Conservation (phyloP, 1,140 invertebrate genomes). For the Aphelinus atriplicis region DNA sequence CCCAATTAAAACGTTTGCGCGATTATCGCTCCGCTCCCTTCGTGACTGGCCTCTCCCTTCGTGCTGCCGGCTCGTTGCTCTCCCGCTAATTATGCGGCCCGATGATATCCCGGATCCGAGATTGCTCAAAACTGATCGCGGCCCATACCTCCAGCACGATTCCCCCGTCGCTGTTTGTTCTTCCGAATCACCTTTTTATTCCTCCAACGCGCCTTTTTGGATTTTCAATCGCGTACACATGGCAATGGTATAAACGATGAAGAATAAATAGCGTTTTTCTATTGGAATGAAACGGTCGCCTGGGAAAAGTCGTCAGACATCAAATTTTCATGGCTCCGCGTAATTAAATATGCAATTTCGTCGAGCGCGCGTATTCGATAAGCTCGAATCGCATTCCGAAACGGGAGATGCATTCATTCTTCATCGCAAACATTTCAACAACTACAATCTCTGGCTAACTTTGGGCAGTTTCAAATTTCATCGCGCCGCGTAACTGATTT, state of each 20-base stretch:
- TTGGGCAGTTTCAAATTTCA: too few relatives aligned
- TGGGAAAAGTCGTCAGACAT: background rate
- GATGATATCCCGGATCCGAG: slow-evolving; percentile 2
- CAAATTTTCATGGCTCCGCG: too few relatives aligned
- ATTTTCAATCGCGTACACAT: background rate
- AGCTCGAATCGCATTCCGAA: too few relatives aligned
- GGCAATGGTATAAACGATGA: background rate
- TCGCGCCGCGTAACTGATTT: background rate
- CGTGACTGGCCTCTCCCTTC: background rate
- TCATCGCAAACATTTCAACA: too few relatives aligned
- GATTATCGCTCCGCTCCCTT: background rate
- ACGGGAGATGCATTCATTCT: too few relatives aligned
- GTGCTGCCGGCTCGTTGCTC: background rate
- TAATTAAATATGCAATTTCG: too few relatives aligned
- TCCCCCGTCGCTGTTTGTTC: too few relatives aligned
- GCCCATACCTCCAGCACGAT: too few relatives aligned
- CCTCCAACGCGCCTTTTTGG: background rate
- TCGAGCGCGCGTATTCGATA: too few relatives aligned
- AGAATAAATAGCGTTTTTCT: too few relatives aligned
- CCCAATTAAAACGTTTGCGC: too few relatives aligned
- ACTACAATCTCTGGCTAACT: too few relatives aligned
- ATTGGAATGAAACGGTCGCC: background rate
- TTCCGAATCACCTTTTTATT: background rate
- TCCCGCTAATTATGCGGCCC: background rate
- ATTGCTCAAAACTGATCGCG: slow-evolving; percentile 18